Evolutionary conservation across 2,113 vertebrate species (phyloP).

Genomic region (Capra hircus): DNA sequence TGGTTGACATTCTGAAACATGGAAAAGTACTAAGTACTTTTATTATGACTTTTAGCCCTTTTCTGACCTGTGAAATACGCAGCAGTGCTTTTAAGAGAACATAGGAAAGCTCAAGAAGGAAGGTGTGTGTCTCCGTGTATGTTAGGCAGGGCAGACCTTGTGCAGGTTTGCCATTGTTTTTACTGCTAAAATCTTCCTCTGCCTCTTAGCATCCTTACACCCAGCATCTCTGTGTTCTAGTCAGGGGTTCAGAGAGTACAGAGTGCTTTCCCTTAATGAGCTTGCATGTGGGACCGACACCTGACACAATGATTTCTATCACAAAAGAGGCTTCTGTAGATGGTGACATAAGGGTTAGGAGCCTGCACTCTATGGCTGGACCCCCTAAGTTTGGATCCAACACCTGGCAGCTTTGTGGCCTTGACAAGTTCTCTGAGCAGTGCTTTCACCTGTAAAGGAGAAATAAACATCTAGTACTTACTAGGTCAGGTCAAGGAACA

Average conservation of each 20-base stretch:
- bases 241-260: background rate
- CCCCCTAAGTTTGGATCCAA: background rate
- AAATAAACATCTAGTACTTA: background rate
- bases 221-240: background rate
- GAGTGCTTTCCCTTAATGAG: background rate
- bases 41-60: background rate
- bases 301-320: background rate
- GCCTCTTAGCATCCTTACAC: background rate
- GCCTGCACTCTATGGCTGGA: background rate
- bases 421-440: background rate
- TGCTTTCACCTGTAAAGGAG: background rate
- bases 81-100: background rate
- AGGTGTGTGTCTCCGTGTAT: background rate
- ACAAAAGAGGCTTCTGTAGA: background rate
- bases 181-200: background rate
- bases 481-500: background rate
- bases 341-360: rapidly evolving
- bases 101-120: background rate
- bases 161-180: background rate
- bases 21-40: background rate
- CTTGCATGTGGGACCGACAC: background rate
- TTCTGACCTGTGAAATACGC: background rate
- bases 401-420: background rate
- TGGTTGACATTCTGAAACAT: background rate
- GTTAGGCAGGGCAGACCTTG: background rate